Percentiles rank a stretch among this genome's conserved stretches.
phyloP scores from a whole-genome alignment of 1,140 invertebrate genomes.

The Acyrthosiphon pisum region DNA sequence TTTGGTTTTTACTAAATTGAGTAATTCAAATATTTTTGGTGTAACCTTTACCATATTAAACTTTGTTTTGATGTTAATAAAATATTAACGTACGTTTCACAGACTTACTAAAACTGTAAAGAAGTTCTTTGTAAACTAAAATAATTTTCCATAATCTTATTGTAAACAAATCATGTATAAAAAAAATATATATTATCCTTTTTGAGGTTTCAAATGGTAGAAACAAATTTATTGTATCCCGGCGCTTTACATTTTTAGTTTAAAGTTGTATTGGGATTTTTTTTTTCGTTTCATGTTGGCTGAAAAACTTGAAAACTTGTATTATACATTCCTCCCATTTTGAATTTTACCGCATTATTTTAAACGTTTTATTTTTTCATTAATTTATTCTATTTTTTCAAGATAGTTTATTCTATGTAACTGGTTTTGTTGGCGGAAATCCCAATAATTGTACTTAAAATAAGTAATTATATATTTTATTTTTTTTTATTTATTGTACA shows the following conservation, averaged over 20 bases:
- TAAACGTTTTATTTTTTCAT: neutral
- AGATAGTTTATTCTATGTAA: neutral
- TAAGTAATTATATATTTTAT: neutral
- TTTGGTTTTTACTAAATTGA: neutral
- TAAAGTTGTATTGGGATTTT: neutral
- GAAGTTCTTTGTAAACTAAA: neutral
- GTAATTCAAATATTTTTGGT: neutral
- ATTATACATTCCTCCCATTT: neutral
- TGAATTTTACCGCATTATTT: neutral
- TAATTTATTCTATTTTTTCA: constrained; percentile 8
- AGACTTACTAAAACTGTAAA: neutral
- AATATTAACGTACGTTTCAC: neutral
- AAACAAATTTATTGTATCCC: neutral
- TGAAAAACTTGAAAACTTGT: constrained; percentile 2
- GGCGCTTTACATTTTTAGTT: neutral
- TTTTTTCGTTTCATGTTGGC: neutral
- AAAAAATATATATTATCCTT: neutral
- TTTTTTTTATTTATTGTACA: neutral
- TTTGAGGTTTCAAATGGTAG: neutral
- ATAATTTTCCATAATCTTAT: neutral
- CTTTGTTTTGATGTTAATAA: neutral
- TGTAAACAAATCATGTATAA: neutral
- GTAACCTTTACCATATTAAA: constrained; percentile 27
- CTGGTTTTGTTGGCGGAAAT: neutral
- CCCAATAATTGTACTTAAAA: constrained; percentile 14